Percentiles rank a stretch among this genome's conserved stretches.
Conservation (phyloP, 2,113 vertebrate species). For the Elanoides forficatus region DNA sequence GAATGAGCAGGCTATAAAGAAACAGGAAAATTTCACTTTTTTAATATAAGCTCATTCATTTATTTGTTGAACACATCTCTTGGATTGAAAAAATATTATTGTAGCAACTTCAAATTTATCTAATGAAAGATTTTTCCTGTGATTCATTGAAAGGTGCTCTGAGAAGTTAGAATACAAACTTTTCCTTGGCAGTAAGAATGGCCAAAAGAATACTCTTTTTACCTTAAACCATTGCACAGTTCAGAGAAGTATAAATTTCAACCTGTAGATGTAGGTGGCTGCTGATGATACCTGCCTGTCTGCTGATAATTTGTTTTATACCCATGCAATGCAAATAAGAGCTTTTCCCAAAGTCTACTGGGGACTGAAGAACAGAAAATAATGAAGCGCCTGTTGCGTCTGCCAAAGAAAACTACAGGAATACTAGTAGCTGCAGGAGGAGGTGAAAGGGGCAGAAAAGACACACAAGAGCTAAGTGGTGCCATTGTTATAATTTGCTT, state of each 20-base stretch:
- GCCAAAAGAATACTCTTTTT: not conserved
- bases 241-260: not conserved
- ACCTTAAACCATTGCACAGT: not conserved
- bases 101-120: not conserved
- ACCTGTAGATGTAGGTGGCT: not conserved
- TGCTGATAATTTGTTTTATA: not conserved
- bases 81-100: not conserved
- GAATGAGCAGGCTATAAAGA: not conserved
- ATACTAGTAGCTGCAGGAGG: not conserved
- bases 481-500: not conserved
- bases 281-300: not conserved
- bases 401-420: not conserved
- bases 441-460: not conserved
- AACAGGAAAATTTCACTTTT: not conserved
- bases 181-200: not conserved
- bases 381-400: rapidly evolving
- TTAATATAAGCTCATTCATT: not conserved
- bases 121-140: not conserved
- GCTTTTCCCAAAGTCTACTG: not conserved
- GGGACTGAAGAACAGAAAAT: not conserved
- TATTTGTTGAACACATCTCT: not conserved
- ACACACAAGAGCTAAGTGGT: not conserved
- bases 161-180: not conserved
- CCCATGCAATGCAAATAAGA: not conserved
- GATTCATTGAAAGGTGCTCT: not conserved